These are phyloP conservation scores for Caenorhabditis auriculariae DNA, from an alignment of 2,888 invertebrate species.

Conservation along the genomic window DNA sequence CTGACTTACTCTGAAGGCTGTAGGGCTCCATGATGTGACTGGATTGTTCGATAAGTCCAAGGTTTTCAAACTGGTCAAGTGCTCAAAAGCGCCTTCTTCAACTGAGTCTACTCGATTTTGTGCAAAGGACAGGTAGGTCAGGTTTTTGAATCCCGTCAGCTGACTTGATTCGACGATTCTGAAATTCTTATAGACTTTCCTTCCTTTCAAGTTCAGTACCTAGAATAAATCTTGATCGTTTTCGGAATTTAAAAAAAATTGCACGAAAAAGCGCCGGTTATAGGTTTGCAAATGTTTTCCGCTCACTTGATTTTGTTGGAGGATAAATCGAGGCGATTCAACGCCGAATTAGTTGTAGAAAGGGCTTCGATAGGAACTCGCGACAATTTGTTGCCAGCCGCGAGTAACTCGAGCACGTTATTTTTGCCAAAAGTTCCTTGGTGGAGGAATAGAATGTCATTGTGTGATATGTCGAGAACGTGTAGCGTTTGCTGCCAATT, in stretches of 20 bases:
- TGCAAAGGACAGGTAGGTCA: conserved; percentile 41
- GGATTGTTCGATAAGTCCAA: conserved; percentile 60
- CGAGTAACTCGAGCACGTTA: conserved; percentile 76
- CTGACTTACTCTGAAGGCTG: conserved; percentile 48
- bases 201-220: too few species aligned
- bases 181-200: conserved; percentile 8
- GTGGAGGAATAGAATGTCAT: conserved; percentile 36
- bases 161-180: conserved; percentile 37
- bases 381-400: conserved; percentile 73
- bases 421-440: conserved; percentile 52
- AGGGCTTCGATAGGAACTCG: conserved; percentile 73
- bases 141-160: conserved; percentile 39
- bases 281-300: background rate
- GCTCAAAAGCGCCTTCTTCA: conserved; percentile 56
- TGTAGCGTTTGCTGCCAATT: conserved; percentile 36
- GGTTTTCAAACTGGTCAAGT: conserved; percentile 40
- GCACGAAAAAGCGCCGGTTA: background rate
- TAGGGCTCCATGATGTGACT: conserved; percentile 61
- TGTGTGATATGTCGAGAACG: conserved; percentile 44
- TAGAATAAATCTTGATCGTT: too few species aligned
- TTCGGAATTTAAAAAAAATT: too few species aligned
- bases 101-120: conserved; percentile 55
- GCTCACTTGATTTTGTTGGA: conserved; percentile 71
- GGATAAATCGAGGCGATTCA: conserved; percentile 80
- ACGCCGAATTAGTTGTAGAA: conserved; percentile 53